Conservation (phyloP, 2,888 invertebrate genomes). For the Troides aeacus region DNA sequence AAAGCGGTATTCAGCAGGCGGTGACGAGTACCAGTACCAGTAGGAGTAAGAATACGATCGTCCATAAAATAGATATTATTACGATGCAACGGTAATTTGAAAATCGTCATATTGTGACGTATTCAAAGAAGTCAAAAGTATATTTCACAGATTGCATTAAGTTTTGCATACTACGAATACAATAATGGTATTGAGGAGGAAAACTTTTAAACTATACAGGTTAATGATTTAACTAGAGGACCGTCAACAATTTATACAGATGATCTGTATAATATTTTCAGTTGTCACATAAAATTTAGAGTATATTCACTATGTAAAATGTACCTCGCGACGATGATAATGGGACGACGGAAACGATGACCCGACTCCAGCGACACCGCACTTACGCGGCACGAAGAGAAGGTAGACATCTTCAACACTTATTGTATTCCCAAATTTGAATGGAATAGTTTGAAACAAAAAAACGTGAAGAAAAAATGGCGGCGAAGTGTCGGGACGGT, state of each 20-base stretch:
- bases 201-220: constrained; percentile 4
- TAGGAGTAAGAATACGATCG: neutral
- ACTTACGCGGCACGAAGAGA: neutral
- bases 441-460: constrained; percentile 26
- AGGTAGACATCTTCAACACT: neutral
- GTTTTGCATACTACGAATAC: neutral
- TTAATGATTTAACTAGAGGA: neutral
- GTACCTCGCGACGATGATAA: no score
- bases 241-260: no score
- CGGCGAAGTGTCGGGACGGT: neutral
- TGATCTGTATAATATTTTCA: no score
- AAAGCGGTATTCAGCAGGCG: constrained; percentile 1
- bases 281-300: no score
- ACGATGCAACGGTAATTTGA: no score
- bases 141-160: no score
- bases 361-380: constrained; percentile 2
- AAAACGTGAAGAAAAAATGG: neutral
- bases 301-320: no score
- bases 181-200: neutral
- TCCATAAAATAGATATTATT: no score
- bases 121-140: no score
- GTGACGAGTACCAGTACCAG: neutral
- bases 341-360: no score
- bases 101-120: no score
- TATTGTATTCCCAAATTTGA: constrained; percentile 14